Evolutionary conservation across 2,113 vertebrate genomes (phyloP).

Genomic region (Solea solea): DNA sequence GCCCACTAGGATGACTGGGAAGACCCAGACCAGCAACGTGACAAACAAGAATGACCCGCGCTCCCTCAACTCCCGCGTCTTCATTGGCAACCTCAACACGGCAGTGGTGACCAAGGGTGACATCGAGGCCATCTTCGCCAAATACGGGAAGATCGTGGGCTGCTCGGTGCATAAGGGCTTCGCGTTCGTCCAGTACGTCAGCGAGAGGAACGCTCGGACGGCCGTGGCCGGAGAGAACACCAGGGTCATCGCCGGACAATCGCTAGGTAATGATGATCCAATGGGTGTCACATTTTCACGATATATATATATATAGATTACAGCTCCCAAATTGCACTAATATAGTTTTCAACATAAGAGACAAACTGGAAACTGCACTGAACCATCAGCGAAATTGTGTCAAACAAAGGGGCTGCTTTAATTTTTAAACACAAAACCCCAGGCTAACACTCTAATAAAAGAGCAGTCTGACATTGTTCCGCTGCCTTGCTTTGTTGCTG

Average conservation of each 20-base stretch:
- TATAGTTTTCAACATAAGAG: too few relatives aligned
- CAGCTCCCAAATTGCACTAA: background rate
- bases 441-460: too few relatives aligned
- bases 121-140: slow-evolving; percentile 95
- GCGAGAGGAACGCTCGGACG: slow-evolving; percentile 90
- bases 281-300: background rate
- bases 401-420: background rate
- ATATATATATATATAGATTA: background rate
- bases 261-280: slow-evolving; percentile 83
- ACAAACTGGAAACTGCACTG: background rate
- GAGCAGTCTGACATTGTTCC: too few relatives aligned
- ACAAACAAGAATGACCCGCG: slow-evolving; percentile 98
- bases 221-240: slow-evolving; percentile 91
- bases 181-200: slow-evolving; percentile 95
- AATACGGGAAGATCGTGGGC: slow-evolving; percentile 97
- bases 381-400: background rate
- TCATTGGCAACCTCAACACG: slow-evolving; percentile 97
- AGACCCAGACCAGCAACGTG: slow-evolving; percentile 97
- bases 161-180: slow-evolving; percentile 97
- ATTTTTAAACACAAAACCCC: background rate
- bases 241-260: slow-evolving; percentile 93
- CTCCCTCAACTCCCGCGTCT: slow-evolving; percentile 96
- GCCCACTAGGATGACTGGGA: slow-evolving; percentile 90
- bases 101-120: slow-evolving; percentile 94
- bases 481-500: too few relatives aligned